Conservation (phyloP, 1,140 invertebrate genomes). For the Meloidogyne exigua region DNA sequence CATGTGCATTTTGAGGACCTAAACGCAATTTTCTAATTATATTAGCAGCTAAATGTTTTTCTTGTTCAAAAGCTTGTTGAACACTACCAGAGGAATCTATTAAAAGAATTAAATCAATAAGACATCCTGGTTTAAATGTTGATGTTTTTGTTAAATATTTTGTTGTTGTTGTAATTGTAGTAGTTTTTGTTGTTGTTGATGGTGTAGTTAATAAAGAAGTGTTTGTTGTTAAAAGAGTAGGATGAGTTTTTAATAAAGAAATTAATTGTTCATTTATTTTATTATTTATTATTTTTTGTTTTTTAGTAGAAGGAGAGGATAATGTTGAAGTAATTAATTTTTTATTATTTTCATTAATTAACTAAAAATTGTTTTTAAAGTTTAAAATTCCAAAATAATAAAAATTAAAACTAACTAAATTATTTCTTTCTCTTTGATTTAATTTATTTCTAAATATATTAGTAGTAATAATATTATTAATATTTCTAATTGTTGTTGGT, state of each 20-base stretch:
- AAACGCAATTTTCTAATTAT: slow-evolving; percentile 38
- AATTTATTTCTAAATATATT: background rate
- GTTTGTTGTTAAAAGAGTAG: background rate
- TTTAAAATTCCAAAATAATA: too few species aligned
- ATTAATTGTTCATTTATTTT: background rate
- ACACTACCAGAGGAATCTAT: slow-evolving; percentile 56
- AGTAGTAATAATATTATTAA: background rate
- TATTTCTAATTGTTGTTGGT: background rate
- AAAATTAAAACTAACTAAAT: background rate
- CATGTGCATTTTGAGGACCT: slow-evolving; percentile 52
- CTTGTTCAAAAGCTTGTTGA: slow-evolving; percentile 47
- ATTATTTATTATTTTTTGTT: background rate
- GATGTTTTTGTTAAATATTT: background rate
- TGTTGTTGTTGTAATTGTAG: too few species aligned
- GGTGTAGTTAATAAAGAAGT: too few species aligned
- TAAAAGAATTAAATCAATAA: slow-evolving; percentile 53
- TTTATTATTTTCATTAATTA: background rate
- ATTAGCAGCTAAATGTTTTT: slow-evolving; percentile 46
- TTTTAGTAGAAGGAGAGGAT: background rate
- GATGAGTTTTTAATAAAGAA: background rate
- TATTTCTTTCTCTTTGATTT: background rate
- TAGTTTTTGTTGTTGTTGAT: background rate
- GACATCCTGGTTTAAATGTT: slow-evolving; percentile 27
- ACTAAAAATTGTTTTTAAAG: too few species aligned
- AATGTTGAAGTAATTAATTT: background rate